These are phyloP conservation scores for Nothobranchius furzeri DNA, from an alignment of 2,113 vertebrate genomes.

Conservation along the genomic window DNA sequence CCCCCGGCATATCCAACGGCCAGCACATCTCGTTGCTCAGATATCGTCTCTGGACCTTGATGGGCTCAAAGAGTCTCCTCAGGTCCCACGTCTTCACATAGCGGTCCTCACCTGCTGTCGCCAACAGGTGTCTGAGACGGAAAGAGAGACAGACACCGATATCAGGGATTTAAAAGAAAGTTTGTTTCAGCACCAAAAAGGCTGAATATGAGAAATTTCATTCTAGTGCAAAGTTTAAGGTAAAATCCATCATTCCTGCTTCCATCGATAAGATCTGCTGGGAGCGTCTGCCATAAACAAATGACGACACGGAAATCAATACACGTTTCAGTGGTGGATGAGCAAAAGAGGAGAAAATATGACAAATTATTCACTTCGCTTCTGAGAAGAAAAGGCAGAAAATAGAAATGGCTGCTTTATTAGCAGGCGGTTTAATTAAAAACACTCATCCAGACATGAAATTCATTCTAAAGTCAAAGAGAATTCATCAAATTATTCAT, in stretches of 20 bases:
- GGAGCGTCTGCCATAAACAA: constrained; percentile 7
- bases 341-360: not conserved
- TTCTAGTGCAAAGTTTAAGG: not conserved
- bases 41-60: constrained; percentile 86
- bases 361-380: constrained; percentile 1
- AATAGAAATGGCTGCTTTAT: constrained; percentile 9
- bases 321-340: constrained; percentile 9
- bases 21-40: constrained; percentile 89
- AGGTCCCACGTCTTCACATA: constrained; percentile 94
- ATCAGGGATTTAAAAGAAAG: not conserved
- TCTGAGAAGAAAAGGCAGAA: not conserved
- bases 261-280: constrained; percentile 26
- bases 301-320: constrained; percentile 22
- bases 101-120: constrained; percentile 89
- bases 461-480: constrained; percentile 11
- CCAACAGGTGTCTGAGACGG: constrained; percentile 83
- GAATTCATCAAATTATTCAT: not conserved
- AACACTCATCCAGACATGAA: constrained; percentile 41
- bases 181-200: constrained; percentile 1
- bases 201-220: constrained; percentile 7
- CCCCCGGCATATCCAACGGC: constrained; percentile 86
- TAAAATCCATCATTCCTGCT: not conserved
- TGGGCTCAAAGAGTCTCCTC: constrained; percentile 81
- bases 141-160: not conserved
- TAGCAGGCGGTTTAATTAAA: constrained; percentile 45